A percentile compares a stretch with the other conserved stretches of the same genome.
These are phyloP conservation scores for Punctoribates punctum DNA, from an alignment of 2,888 invertebrate genomes.

Conservation along the genomic window DNA sequence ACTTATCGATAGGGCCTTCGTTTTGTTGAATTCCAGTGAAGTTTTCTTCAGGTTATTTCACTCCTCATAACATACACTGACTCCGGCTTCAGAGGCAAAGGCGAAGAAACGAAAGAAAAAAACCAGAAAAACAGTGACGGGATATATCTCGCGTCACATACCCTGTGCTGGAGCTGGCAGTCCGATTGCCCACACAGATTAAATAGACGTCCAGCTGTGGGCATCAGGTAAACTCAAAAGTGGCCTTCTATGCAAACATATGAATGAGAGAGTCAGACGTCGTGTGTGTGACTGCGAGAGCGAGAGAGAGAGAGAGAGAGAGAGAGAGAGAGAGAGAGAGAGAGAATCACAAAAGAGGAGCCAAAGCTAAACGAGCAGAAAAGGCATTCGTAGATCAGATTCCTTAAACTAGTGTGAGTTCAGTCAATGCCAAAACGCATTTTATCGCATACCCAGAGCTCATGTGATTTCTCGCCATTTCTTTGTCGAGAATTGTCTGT, in stretches of 20 bases:
- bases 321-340: no score
- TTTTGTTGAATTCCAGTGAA: background rate
- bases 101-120: no score
- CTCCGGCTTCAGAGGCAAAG: no score
- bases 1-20: background rate
- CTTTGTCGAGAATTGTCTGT: background rate
- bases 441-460: background rate
- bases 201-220: background rate
- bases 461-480: slow-evolving; percentile 2
- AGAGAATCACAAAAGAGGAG: no score
- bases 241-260: slow-evolving; percentile 18
- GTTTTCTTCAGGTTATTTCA: background rate
- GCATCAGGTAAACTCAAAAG: background rate
- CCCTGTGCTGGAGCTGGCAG: background rate
- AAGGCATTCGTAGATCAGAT: no score
- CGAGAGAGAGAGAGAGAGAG: no score
- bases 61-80: no score
- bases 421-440: background rate
- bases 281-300: no score
- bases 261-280: no score
- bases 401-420: no score
- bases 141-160: background rate
- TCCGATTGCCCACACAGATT: slow-evolving; percentile 9
- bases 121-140: background rate
- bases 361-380: no score